Conservation (phyloP, 2,113 vertebrate genomes). For the Malaclemys terrapin region DNA sequence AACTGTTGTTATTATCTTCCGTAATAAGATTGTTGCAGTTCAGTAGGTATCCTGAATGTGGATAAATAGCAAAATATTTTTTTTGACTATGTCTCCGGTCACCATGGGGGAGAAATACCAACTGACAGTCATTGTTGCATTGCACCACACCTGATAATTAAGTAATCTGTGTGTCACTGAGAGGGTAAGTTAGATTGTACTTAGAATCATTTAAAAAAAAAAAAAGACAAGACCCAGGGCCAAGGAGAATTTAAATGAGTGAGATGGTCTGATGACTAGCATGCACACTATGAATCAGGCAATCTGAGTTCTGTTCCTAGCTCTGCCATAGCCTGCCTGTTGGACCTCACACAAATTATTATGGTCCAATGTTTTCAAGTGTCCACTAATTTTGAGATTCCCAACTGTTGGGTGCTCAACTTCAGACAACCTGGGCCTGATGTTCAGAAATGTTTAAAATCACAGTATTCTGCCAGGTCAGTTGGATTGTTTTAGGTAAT, state of each 20-base stretch:
- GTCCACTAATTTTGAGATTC: background rate
- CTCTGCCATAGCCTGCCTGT: background rate
- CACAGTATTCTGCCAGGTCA: too few relatives aligned
- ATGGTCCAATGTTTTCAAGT: background rate
- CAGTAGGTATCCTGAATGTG: conserved; percentile 40
- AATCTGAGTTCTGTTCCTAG: background rate
- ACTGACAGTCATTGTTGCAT: conserved; percentile 49
- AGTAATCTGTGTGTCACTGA: background rate
- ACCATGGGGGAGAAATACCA: conserved; percentile 11
- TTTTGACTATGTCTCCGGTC: conserved; percentile 24
- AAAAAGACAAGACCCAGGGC: background rate
- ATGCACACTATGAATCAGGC: background rate
- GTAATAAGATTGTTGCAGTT: conserved; percentile 46
- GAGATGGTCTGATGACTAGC: background rate
- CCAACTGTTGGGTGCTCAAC: background rate
- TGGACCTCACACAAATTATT: background rate
- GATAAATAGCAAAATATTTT: background rate
- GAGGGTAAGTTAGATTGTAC: background rate
- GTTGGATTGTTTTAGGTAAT: too few relatives aligned
- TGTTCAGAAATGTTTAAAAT: background rate
- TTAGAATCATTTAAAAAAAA: background rate
- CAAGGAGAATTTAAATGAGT: background rate
- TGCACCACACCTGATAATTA: conserved; percentile 45
- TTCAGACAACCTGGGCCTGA: background rate
- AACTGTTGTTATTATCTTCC: conserved; percentile 50